Conservation (phyloP, 1,140 invertebrate genomes). For the Diabrotica undecimpunctata region DNA sequence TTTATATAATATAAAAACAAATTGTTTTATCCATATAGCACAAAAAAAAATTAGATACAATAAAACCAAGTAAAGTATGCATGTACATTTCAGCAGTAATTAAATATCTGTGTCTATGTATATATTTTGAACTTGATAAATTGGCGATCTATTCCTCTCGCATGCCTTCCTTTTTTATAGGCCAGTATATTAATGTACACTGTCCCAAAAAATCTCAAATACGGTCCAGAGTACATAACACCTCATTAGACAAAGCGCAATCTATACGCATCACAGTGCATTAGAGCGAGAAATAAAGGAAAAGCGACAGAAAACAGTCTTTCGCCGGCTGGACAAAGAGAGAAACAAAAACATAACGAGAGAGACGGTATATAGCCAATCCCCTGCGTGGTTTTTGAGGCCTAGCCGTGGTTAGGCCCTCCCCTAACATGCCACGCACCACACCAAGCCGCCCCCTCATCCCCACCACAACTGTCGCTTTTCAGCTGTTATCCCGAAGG, state of each 20-base stretch:
- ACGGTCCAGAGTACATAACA: conserved; percentile 25
- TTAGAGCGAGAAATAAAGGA: conserved; percentile 28
- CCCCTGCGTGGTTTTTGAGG: conserved; percentile 49
- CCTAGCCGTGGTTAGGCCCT: conserved; percentile 47
- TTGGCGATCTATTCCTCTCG: too few species aligned
- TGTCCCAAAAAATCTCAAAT: conserved; percentile 4
- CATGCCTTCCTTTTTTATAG: too few species aligned
- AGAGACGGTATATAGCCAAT: conserved; percentile 46
- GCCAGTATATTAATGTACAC: too few species aligned
- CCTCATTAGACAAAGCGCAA: conserved; percentile 27
- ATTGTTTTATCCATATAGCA: too few species aligned
- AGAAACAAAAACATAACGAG: conserved; percentile 31
- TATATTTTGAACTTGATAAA: too few species aligned
- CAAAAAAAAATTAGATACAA: too few species aligned
- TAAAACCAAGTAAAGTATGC: too few species aligned
- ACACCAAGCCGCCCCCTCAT: conserved; percentile 42
- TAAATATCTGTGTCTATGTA: too few species aligned
- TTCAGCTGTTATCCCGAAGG: conserved; percentile 35
- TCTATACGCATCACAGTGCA: conserved; percentile 19
- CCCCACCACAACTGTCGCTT: conserved; percentile 36
- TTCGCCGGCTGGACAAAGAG: conserved; percentile 23
- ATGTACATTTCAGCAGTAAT: too few species aligned
- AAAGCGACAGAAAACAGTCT: conserved; percentile 30
- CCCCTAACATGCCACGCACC: conserved; percentile 45
- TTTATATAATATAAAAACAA: too few species aligned